Conservation (phyloP, 92 coral and sea anemone genomes). For the Umimayanthus chanpuru region DNA sequence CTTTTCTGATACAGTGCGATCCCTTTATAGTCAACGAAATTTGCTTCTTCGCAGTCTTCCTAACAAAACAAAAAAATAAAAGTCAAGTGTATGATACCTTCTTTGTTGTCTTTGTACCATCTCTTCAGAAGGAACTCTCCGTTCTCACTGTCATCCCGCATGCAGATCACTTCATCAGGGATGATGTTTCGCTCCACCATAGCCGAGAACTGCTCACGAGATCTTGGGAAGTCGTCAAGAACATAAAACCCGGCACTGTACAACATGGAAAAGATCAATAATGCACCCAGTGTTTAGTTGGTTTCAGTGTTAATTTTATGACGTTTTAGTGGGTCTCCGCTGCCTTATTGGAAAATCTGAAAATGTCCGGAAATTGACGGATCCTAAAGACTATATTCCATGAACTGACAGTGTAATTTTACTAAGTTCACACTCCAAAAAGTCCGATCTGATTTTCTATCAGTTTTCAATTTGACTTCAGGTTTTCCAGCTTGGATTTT, state of each 20-base stretch:
- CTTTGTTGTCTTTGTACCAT: constrained; percentile 85
- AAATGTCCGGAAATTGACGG: too few relatives aligned
- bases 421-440: too few relatives aligned
- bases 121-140: constrained; percentile 86
- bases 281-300: too few relatives aligned
- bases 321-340: background rate
- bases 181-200: constrained; percentile 86
- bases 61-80: background rate
- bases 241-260: constrained; percentile 85
- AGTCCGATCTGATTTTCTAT: too few relatives aligned
- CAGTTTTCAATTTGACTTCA: too few relatives aligned
- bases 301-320: too few relatives aligned
- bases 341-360: background rate
- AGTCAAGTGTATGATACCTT: constrained; percentile 55
- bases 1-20: too few relatives aligned
- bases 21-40: background rate
- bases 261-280: background rate
- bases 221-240: constrained; percentile 88
- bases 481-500: too few relatives aligned
- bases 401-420: too few relatives aligned
- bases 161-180: constrained; percentile 85
- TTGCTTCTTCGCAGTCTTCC: too few relatives aligned
- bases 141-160: constrained; percentile 86
- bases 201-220: constrained; percentile 93
- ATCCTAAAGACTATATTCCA: too few relatives aligned